These are phyloP conservation scores for Hirtodrosophila cameraria DNA, from an alignment of 2,888 invertebrate genomes.

Conservation along the genomic window DNA sequence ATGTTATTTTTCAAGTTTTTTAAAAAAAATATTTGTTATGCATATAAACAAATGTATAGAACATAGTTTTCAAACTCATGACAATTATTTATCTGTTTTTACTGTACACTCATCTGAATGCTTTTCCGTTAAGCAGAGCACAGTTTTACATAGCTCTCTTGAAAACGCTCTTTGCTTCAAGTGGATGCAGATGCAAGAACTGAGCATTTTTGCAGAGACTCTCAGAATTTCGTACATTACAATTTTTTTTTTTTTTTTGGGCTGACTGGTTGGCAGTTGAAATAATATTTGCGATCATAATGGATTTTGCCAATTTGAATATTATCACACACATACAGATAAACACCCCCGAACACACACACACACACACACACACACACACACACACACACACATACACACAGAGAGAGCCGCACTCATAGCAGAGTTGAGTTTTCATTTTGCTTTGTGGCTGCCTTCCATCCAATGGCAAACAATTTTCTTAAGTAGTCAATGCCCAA, in stretches of 20 bases:
- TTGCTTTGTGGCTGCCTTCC: slow-evolving; percentile 41
- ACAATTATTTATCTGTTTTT: slow-evolving; percentile 1
- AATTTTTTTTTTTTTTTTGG: slow-evolving; percentile 19
- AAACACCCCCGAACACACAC: slow-evolving; percentile 15
- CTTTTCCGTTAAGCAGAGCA: slow-evolving; percentile 21
- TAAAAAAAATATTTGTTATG: no score
- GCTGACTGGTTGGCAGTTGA: slow-evolving; percentile 57
- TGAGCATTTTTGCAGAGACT: slow-evolving; percentile 39
- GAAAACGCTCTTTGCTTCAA: slow-evolving; percentile 38
- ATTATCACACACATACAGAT: slow-evolving; percentile 67
- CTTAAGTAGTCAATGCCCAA: slow-evolving; percentile 64
- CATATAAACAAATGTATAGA: no score
- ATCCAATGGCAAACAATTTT: slow-evolving; percentile 67
- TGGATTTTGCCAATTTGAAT: slow-evolving; percentile 77
- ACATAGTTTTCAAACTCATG: no score
- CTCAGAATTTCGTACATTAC: slow-evolving; percentile 39
- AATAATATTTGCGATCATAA: slow-evolving; percentile 79
- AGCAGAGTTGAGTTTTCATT: slow-evolving; percentile 38
- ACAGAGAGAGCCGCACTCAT: slow-evolving; percentile 8
- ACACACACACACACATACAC: slow-evolving; percentile 18
- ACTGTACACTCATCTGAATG: slow-evolving; percentile 25
- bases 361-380: slow-evolving; percentile 46
- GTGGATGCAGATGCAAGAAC: slow-evolving; percentile 51
- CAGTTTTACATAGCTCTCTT: slow-evolving; percentile 41
- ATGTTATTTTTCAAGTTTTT: no score